Percentiles rank a stretch among this genome's conserved stretches.
Evolutionary conservation across 2,113 vertebrate genomes (phyloP).

Genomic region (Trematocara unimaculatum): DNA sequence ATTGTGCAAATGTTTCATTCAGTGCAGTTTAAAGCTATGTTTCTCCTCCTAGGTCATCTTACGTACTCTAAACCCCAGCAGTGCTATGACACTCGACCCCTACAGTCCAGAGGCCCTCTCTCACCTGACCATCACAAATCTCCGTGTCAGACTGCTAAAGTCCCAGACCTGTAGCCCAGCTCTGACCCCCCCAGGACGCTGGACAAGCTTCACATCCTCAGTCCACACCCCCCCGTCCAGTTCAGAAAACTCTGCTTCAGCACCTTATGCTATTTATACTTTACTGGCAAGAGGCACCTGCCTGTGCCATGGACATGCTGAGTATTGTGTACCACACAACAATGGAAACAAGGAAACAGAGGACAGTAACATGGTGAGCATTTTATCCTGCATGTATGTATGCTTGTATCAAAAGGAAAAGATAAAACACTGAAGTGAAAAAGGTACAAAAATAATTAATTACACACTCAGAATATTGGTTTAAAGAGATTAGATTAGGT

Average conservation of each 20-base stretch:
- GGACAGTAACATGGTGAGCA: slow-evolving; percentile 49
- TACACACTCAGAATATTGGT: neutral
- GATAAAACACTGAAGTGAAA: neutral
- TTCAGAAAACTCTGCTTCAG: slow-evolving; percentile 65
- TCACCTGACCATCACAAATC: slow-evolving; percentile 80
- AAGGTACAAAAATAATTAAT: neutral
- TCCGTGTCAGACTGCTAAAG: slow-evolving; percentile 80
- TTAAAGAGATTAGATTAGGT: neutral
- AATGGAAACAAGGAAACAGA: slow-evolving; percentile 4
- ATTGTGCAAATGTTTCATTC: neutral
- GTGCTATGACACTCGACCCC: slow-evolving; percentile 71
- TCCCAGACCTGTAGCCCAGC: slow-evolving; percentile 73
- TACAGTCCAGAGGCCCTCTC: slow-evolving; percentile 77
- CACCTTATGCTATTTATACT: slow-evolving; percentile 81
- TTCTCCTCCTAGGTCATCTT: slow-evolving; percentile 76
- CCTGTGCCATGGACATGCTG: slow-evolving; percentile 85
- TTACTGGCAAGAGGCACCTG: slow-evolving; percentile 83
- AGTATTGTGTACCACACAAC: slow-evolving; percentile 72
- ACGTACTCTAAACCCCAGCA: slow-evolving; percentile 72
- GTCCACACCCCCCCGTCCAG: neutral
- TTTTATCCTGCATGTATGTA: neutral
- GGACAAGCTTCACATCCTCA: neutral
- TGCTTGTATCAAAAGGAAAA: neutral
- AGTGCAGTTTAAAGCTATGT: neutral
- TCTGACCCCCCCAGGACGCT: neutral